A percentile compares a stretch with the other conserved stretches of the same genome.
Evolutionary conservation across 2,113 vertebrate species (phyloP).

Genomic region (Atractosteus spatula): DNA sequence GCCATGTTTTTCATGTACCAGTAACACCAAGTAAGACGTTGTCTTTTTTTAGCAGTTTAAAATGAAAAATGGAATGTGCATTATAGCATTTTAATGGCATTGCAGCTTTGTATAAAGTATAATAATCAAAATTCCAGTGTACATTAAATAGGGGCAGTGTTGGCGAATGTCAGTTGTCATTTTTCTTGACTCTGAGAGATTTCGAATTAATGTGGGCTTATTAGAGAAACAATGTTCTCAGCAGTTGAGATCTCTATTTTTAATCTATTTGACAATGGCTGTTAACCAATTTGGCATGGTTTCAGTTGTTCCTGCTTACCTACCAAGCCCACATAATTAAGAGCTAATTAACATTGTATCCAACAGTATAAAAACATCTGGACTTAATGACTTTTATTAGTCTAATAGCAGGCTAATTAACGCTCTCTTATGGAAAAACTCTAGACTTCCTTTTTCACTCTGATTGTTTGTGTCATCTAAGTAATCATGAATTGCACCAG

Average conservation of each 20-base stretch:
- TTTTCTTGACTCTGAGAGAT: neutral
- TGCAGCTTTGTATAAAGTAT: no score
- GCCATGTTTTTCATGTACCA: no score
- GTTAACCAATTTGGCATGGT: neutral
- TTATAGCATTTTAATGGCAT: neutral
- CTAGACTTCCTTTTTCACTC: neutral
- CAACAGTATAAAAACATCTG: constrained; percentile 15
- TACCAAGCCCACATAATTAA: constrained; percentile 9
- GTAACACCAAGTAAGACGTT: no score
- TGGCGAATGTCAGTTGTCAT: neutral
- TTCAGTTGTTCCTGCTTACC: constrained; percentile 12
- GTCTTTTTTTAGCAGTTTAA: neutral
- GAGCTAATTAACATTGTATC: constrained; percentile 20
- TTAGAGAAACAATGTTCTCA: constrained; percentile 6
- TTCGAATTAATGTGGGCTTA: neutral
- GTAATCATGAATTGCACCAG: no score
- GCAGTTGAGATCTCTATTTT: neutral
- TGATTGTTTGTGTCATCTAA: no score
- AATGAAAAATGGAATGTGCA: neutral
- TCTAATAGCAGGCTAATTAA: neutral
- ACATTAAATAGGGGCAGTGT: no score
- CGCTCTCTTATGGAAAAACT: constrained; percentile 1
- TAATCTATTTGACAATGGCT: constrained; percentile 5
- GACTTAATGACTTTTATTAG: constrained; percentile 14
- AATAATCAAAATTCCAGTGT: no score